Base-by-base conservation (phyloP, 23 tunicate genomes). In the Aplidium turbinatum region DNA sequence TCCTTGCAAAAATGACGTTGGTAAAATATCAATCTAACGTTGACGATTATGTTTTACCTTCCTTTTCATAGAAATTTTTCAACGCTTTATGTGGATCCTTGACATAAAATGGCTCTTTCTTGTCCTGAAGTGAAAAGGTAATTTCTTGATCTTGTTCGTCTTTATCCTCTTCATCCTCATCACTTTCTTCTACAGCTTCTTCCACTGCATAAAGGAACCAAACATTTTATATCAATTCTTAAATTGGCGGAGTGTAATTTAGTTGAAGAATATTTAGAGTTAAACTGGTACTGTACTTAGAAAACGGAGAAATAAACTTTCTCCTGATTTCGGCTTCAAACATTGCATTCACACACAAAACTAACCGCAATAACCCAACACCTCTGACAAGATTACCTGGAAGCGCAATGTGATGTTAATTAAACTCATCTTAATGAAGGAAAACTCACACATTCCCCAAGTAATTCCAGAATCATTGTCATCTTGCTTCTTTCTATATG, bases 61-160 rank as follows among this genome's bases (percentile, higher is more conserved):
- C 97, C 56, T 73, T 79, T 21, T 90, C 85, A 40, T 74, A 81
- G 40, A 93, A 91, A 58, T 86, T 72, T 29, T 82, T 86, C 63
- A 93, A 51, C 7, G 98, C 98, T 76, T 93, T 93, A 56, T 70
- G 64, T 16, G 98, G 98, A 76, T 93, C 98, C 81, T 93, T 93
- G 27, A 76, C 75, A 42, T 93, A 93, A 70, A 93, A 93, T 0
- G 86, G 84, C 26, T 93, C 92, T 33, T 86, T 86, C 27, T 82
- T 46, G 6, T 84, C 74, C 9, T 46, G 58, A 26, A 72, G 57
- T 9, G 67, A 32, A 47, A 77, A 39, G 30, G 39, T 54, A n/a
- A 62, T 62, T 13, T 71, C 58, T 4, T 46, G 31, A 19, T 58
- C 78, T 23, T 68, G 42, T 65, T 78, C 83, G 21, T 74, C 71